Conservation (phyloP, 1,140 invertebrate genomes). For the Teleopsis dalmanni region DNA sequence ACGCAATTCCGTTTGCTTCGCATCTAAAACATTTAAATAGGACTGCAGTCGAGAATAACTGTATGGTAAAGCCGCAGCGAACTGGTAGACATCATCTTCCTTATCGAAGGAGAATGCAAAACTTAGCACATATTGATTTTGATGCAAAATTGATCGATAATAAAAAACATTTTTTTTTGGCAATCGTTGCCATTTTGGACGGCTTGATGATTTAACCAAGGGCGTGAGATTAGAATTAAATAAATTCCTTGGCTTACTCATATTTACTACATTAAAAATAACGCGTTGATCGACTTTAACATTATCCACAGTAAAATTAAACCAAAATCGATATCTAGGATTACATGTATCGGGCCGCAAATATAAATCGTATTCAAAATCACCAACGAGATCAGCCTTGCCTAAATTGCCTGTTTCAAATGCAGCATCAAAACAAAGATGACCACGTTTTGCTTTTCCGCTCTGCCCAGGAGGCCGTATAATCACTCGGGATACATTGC, state of each 20-base stretch:
- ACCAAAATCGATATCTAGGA: constrained; percentile 89
- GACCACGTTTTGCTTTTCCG: constrained; percentile 73
- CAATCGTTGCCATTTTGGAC: constrained; percentile 84
- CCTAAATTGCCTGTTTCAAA: constrained; percentile 97
- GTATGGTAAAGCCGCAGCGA: constrained; percentile 87
- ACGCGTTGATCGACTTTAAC: constrained; percentile 88
- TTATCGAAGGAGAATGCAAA: constrained; percentile 91
- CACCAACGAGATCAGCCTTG: constrained; percentile 85
- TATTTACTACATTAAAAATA: constrained; percentile 95
- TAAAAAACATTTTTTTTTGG: constrained; percentile 86
- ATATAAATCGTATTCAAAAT: constrained; percentile 94
- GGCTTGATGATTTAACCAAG: constrained; percentile 80
- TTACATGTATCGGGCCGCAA: constrained; percentile 94
- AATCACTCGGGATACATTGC: constrained; percentile 89
- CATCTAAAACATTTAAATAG: constrained; percentile 71
- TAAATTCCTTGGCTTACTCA: constrained; percentile 84
- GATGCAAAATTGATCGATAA: constrained; percentile 82
- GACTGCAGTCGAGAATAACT: constrained; percentile 84
- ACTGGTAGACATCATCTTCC: constrained; percentile 90
- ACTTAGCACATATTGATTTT: constrained; percentile 87
- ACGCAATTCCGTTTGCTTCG: constrained; percentile 34
- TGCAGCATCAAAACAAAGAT: constrained; percentile 94
- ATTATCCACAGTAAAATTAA: constrained; percentile 97
- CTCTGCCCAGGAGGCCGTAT: constrained; percentile 88
- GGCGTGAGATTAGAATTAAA: constrained; percentile 89